Conservation (phyloP, 2,113 vertebrate genomes). For the Notiomystis cincta region DNA sequence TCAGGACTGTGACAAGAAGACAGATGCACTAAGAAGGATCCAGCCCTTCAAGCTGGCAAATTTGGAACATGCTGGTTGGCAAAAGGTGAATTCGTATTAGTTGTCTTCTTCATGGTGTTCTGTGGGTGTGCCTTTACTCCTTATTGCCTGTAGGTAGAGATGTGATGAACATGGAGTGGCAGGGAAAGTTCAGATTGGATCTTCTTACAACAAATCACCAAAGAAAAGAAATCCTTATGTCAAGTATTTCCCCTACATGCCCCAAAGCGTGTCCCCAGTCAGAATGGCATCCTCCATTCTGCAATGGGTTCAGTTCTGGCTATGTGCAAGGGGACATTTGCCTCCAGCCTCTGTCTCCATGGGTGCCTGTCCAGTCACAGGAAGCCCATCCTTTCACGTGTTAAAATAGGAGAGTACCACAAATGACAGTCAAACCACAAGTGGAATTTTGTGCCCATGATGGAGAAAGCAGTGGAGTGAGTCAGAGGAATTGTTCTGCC, state of each 20-base stretch:
- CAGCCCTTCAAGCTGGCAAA: neutral
- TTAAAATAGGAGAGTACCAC: neutral
- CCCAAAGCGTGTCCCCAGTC: neutral
- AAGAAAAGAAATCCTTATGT: neutral
- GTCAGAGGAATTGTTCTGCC: neutral
- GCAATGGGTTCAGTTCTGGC: neutral
- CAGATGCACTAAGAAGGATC: neutral
- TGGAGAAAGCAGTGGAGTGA: neutral
- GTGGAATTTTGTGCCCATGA: neutral
- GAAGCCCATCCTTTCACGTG: neutral
- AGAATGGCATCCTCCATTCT: neutral
- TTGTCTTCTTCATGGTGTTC: neutral
- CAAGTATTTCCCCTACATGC: neutral
- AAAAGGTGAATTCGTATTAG: neutral
- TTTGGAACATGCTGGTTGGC: neutral
- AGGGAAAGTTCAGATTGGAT: neutral
- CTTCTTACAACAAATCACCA: neutral
- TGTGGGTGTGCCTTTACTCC: neutral
- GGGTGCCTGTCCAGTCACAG: neutral
- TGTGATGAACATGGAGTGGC: neutral
- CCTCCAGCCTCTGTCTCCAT: neutral
- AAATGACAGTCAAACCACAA: neutral
- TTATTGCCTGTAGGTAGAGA: neutral
- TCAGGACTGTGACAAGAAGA: neutral
- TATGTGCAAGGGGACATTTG: neutral